phyloP scores from a whole-genome alignment of 2,113 vertebrate species.

The Antennarius striatus region DNA sequence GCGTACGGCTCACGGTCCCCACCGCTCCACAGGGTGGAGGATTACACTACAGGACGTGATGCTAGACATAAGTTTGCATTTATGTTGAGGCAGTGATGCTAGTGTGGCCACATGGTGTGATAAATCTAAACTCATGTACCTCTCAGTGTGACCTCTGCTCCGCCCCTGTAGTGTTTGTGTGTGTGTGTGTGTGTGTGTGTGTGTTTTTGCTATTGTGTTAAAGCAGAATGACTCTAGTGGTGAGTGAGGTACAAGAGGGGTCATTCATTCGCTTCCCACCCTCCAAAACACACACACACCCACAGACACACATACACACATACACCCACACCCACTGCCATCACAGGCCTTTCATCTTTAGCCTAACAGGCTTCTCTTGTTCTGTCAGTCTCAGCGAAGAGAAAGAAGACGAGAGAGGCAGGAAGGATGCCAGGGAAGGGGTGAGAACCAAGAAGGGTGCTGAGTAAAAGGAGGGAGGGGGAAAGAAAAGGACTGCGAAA shows the following conservation, averaged over 20 bases:
- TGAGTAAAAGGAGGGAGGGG: conserved; percentile 12
- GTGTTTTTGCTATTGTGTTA: conserved; percentile 47
- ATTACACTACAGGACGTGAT: conserved; percentile 19
- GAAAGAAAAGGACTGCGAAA: conserved; percentile 30
- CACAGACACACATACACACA: conserved; percentile 23
- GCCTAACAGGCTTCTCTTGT: conserved; percentile 77
- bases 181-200: conserved; percentile 32
- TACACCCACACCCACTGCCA: conserved; percentile 52
- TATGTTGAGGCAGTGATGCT: conserved; percentile 18
- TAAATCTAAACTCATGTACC: background rate
- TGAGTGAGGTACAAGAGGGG: conserved; percentile 57
- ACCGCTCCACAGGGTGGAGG: conserved; percentile 41
- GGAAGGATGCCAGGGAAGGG: conserved; percentile 52
- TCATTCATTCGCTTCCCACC: conserved; percentile 65
- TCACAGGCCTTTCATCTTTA: conserved; percentile 73
- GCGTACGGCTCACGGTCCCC: conserved; percentile 52
- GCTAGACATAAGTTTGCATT: conserved; percentile 8
- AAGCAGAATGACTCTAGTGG: conserved; percentile 19
- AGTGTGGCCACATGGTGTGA: background rate
- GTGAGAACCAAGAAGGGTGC: conserved; percentile 11
- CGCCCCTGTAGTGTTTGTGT: conserved; percentile 35
- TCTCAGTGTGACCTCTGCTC: conserved; percentile 32
- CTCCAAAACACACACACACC: conserved; percentile 15
- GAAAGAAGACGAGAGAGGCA: conserved; percentile 41
- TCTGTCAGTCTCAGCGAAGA: conserved; percentile 62